Evolutionary conservation across 2,888 invertebrate genomes (phyloP), one percentile per base, ranked within the genome.

Genomic region (Fabriciana adippe): DNA sequence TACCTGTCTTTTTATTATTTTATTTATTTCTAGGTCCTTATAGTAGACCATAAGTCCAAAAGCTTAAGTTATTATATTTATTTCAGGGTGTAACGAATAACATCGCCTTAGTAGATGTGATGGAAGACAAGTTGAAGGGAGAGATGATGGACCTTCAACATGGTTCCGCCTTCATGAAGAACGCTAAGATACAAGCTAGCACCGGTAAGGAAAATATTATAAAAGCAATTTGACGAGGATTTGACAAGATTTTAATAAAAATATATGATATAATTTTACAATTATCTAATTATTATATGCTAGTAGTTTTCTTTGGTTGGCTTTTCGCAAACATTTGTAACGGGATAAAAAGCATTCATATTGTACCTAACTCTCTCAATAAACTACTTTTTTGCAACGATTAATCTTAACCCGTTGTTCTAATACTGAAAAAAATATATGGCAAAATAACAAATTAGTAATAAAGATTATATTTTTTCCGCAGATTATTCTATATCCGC

Each of bases 91-190:
- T 97, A 41, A 96, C 97, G 6, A 95, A 95, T 81, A 97, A 98
- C 81, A 88, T 98, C 14, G 96, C 95, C 3, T 89, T 98, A 69
- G 95, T 97, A 55, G 98, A 98, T 88, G 95, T 96, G 35, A 94
- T 95, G 88, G 95, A 93, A 18, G 96, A 98, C 78, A 98, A 98
- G 84, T 85, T 98, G 72, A 95, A 95, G 78, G 98, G 98, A 0
- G 98, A 98, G 88, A 94, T 97, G 95, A 93, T 98, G 95, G 98
- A 98, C 84, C 89, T 98, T 66, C 97, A 97, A 83, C 98, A 98
- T 80, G 98, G 98, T 5, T 95, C 97, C 18, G 94, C 96, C 26
- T 98, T 98, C 86, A 90, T 97, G 76, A 95, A 94, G 80, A 96
- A 96, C 81, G 96, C 97, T 50, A 96, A 94, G 80, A 96, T 98